Base-by-base conservation (phyloP, 2,113 vertebrate species). In the Monarcha castaneiventris region DNA sequence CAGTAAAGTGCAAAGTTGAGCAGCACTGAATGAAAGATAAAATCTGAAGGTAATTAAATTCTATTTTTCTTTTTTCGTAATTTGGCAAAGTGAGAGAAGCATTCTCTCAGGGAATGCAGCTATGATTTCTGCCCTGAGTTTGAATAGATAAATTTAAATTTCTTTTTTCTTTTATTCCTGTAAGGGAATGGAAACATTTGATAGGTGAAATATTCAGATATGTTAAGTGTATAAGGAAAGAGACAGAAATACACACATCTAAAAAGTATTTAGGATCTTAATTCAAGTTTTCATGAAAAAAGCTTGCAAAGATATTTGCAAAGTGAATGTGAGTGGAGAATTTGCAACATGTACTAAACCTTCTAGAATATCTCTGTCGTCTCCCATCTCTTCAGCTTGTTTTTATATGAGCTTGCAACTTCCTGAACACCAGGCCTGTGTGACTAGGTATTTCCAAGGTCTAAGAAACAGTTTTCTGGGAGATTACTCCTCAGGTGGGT, bases 401-500 rank as follows among this genome's bases (percentile, higher is more conserved):
- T 67, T 86, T 80, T 32, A 6, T 56, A 58, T 48, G 43, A 71
- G 2, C 39, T 62, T 83, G 49, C 10, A 94, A 83, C 9, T 46
- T 39, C 74, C 18, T 81, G 64, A 79, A 35, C 6, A 48, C 2
- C 25, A 52, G 39, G 3, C 19, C 13, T 59, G 8, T 75, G 22
- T 59, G 72, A 75, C 64, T 77, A 58, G 75, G 16, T 63, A 48
- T 76, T 77, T 69, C 6, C 19, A 62, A 6, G 25, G 33, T 64
- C 55, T 81, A 54, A 95, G 63, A 75, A 55, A n/a, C 21, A 83
- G 49, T 62, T 62, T 77, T n/a, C 19, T 83, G 66, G 32, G 48
- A 85, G 44, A 49, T 61, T 19, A 74, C 46, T 89, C 39, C 79
- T 97, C 74, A 96, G 93, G 93, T 96, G 84, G 59, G 10, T 90